These are phyloP conservation scores for Noctua pronuba DNA, from an alignment of 2,888 invertebrate genomes.

Conservation along the genomic window DNA sequence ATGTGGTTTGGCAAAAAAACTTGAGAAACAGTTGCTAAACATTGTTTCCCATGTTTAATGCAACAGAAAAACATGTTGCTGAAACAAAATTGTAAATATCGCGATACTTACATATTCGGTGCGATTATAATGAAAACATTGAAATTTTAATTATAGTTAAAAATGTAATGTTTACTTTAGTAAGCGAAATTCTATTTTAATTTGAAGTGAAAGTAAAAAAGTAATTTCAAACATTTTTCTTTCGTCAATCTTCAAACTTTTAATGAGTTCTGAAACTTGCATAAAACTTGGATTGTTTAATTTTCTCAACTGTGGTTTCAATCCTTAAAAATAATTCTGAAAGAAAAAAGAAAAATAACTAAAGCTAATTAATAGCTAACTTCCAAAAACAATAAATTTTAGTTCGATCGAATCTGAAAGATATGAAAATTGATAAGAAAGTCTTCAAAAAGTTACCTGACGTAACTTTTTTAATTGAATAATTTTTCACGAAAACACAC, in stretches of 20 bases:
- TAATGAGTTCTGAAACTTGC: slow-evolving; percentile 17
- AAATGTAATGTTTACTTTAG: not conserved
- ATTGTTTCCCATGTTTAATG: not conserved
- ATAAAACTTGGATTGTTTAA: not conserved
- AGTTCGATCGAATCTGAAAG: not conserved
- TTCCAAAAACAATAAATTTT: not conserved
- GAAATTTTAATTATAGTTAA: not conserved
- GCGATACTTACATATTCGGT: not conserved
- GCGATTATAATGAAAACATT: not conserved
- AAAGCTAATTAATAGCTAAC: not conserved
- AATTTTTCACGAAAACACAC: not conserved
- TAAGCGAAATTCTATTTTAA: not conserved
- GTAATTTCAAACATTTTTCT: not conserved
- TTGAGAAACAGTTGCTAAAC: too few species aligned
- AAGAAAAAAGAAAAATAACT: not conserved
- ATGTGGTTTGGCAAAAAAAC: not conserved
- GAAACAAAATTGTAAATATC: slow-evolving; percentile 3
- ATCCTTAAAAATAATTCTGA: not conserved
- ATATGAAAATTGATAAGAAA: not conserved
- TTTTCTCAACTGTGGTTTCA: slow-evolving; percentile 22
- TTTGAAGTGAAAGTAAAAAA: not conserved
- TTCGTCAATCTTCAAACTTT: slow-evolving; percentile 28
- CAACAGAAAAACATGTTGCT: not conserved
- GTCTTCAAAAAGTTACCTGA: not conserved
- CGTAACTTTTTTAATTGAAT: not conserved